Percentiles rank a stretch among this genome's conserved stretches.
phyloP scores from a whole-genome alignment of 2,888 invertebrate genomes.

The Hirtodrosophila cameraria region DNA sequence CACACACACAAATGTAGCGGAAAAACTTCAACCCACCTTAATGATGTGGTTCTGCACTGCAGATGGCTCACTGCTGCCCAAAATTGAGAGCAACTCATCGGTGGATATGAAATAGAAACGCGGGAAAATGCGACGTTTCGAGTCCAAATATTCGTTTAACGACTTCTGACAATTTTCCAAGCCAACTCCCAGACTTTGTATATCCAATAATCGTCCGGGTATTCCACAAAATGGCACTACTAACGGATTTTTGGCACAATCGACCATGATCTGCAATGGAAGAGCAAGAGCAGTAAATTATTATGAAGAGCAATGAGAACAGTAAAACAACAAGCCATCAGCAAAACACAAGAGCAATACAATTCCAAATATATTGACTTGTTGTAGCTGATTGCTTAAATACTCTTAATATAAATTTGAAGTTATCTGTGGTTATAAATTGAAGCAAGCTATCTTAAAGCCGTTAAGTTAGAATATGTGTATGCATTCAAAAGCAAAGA shows the following conservation, averaged over 20 bases:
- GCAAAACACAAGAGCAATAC: conserved; percentile 35
- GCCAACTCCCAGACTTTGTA: conserved; percentile 89
- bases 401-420: conserved; percentile 18
- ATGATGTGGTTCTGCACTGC: conserved; percentile 97
- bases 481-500: too few relatives aligned
- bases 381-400: not conserved
- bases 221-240: conserved; percentile 92
- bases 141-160: conserved; percentile 94
- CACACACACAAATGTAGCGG: conserved; percentile 17
- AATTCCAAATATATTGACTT: conserved; percentile 8
- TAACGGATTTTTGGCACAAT: conserved; percentile 91
- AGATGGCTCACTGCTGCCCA: conserved; percentile 93
- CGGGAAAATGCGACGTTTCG: conserved; percentile 94
- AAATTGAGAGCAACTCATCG: conserved; percentile 94
- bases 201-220: conserved; percentile 90
- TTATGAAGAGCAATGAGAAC: conserved; percentile 58
- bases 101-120: conserved; percentile 97
- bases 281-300: conserved; percentile 46
- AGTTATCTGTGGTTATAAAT: too few relatives aligned
- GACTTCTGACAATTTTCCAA: conserved; percentile 96
- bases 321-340: conserved; percentile 57
- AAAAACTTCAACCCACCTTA: conserved; percentile 86
- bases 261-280: conserved; percentile 90
- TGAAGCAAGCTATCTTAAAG: too few relatives aligned
- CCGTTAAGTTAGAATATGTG: too few relatives aligned